phyloP scores from a whole-genome alignment of 1,140 invertebrate species.

The Heliothis subflexa region DNA sequence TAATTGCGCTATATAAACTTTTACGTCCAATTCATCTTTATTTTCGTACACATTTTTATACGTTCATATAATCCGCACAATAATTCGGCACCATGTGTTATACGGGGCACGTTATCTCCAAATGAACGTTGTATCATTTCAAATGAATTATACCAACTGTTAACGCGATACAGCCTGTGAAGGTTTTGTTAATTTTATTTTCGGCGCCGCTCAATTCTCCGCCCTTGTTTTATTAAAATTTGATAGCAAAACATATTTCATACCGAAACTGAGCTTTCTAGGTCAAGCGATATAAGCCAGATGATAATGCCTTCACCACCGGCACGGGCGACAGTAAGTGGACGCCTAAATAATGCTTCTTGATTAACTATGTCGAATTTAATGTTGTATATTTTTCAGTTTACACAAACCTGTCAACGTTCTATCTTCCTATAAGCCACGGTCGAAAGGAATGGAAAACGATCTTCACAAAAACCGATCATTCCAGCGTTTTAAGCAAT shows the following conservation, averaged over 20 bases:
- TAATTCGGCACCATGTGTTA: constrained; percentile 36
- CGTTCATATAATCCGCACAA: constrained; percentile 25
- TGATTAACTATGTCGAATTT: constrained; percentile 13
- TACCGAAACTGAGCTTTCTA: constrained; percentile 67
- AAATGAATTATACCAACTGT: constrained; percentile 54
- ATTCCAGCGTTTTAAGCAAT: constrained; percentile 63
- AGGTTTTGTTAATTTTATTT: constrained; percentile 58
- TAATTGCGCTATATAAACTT: constrained; percentile 24
- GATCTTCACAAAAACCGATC: constrained; percentile 55
- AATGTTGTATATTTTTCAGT: not conserved
- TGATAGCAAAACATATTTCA: constrained; percentile 78
- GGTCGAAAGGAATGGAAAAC: constrained; percentile 27
- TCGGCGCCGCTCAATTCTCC: constrained; percentile 39
- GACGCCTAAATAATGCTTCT: constrained; percentile 49
- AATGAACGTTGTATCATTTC: constrained; percentile 52
- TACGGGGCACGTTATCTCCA: constrained; percentile 26
- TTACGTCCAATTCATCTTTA: constrained; percentile 36
- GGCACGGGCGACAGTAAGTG: constrained; percentile 62
- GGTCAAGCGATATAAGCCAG: constrained; percentile 63
- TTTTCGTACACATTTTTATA: constrained; percentile 12
- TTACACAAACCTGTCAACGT: not conserved
- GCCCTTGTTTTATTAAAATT: constrained; percentile 62
- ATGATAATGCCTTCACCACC: constrained; percentile 60
- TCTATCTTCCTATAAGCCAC: constrained; percentile 15
- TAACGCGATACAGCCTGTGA: constrained; percentile 50